These are phyloP conservation scores for Corvus cornix DNA, from an alignment of 2,113 vertebrate genomes.

Conservation along the genomic window DNA sequence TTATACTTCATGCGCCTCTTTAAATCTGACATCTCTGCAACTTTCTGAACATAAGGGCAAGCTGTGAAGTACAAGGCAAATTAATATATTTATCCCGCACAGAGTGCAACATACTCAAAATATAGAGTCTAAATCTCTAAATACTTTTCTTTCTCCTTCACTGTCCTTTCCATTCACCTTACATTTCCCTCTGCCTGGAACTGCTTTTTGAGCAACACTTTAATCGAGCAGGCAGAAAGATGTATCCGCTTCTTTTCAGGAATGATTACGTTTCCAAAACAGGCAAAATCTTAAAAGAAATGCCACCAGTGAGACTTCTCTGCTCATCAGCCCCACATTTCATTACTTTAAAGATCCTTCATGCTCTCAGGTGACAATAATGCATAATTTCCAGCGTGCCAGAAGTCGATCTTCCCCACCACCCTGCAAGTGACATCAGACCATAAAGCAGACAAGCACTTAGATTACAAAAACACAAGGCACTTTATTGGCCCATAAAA, in stretches of 20 bases:
- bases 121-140: neutral
- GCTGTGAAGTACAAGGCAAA: constrained; percentile 40
- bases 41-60: constrained; percentile 46
- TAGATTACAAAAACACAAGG: constrained; percentile 50
- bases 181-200: neutral
- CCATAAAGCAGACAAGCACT: constrained; percentile 37
- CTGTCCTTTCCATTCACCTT: neutral
- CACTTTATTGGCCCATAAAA: constrained; percentile 50
- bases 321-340: neutral
- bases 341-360: neutral
- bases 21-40: constrained; percentile 41
- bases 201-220: neutral
- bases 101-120: neutral
- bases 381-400: neutral
- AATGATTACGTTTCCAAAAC: neutral
- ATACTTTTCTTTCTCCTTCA: neutral
- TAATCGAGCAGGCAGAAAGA: constrained; percentile 17
- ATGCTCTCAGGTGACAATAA: constrained; percentile 11
- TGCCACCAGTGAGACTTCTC: neutral
- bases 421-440: neutral
- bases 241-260: neutral
- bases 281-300: neutral
- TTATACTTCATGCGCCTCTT: constrained; percentile 39
- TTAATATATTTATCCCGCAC: constrained; percentile 35
- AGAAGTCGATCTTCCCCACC: neutral